Conservation (phyloP, 2,113 vertebrate species). For the Lipotes vexillifer region DNA sequence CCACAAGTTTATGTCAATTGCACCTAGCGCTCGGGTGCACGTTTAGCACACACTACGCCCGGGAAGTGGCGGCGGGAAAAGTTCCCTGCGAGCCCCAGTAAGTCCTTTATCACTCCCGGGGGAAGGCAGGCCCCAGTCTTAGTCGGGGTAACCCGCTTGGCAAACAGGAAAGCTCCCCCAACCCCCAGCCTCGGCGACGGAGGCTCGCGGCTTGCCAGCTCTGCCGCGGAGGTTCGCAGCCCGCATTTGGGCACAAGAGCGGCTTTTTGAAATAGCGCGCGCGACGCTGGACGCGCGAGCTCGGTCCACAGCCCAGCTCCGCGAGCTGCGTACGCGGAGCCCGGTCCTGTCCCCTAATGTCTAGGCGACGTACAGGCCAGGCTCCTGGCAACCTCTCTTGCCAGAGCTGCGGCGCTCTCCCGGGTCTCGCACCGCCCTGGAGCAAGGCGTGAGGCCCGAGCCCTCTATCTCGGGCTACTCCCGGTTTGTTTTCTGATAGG, state of each 20-base stretch:
- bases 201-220: not conserved
- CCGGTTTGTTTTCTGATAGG: conserved; percentile 58
- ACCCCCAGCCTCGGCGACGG: not conserved
- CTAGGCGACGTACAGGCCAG: not conserved
- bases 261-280: not conserved
- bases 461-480: conserved; percentile 26
- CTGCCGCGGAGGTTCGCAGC: not conserved
- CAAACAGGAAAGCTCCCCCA: not conserved
- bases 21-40: not conserved
- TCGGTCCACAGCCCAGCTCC: not conserved
- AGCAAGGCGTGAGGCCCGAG: conserved; percentile 14
- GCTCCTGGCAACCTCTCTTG: not conserved
- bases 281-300: not conserved
- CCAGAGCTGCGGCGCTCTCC: not conserved
- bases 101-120: not conserved
- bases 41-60: not conserved
- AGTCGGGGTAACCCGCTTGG: not conserved
- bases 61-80: conserved; percentile 22
- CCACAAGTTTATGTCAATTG: not conserved
- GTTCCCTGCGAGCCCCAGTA: conserved; percentile 9
- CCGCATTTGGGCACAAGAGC: not conserved
- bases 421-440: not conserved
- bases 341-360: not conserved
- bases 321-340: not conserved
- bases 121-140: not conserved